phyloP scores from a whole-genome alignment of 2,797 vertebrate species.

The Brachymystax lenok region DNA sequence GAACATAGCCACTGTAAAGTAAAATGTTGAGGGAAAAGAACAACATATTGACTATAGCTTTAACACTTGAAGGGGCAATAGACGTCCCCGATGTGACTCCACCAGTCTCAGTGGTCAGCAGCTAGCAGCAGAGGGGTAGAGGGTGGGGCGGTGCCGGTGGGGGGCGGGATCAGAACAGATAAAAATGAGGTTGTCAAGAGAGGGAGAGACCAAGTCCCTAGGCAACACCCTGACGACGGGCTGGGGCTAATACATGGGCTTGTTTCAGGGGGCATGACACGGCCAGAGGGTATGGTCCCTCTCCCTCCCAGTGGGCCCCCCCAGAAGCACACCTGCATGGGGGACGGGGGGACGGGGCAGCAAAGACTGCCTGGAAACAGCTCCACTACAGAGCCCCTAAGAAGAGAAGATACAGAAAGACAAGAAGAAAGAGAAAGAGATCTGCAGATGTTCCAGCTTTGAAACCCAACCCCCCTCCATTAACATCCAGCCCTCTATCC shows the following conservation, averaged over 20 bases:
- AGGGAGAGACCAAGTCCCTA: not conserved
- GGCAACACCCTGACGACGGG: not conserved
- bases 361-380: slow-evolving; percentile 1
- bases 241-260: slow-evolving; percentile 15
- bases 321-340: slow-evolving; percentile 47
- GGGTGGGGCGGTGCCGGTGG: not conserved
- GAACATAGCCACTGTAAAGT: not conserved
- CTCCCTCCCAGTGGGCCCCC: slow-evolving; percentile 14
- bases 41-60: not conserved
- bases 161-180: not conserved
- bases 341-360: not conserved
- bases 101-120: slow-evolving; percentile 1
- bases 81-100: not conserved
- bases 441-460: slow-evolving; percentile 44
- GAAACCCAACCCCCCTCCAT: slow-evolving; percentile 39
- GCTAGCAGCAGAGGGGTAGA: not conserved
- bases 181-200: not conserved
- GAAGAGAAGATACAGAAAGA: slow-evolving; percentile 9
- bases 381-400: not conserved
- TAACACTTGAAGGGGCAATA: not conserved
- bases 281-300: slow-evolving; percentile 29
- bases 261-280: slow-evolving; percentile 45
- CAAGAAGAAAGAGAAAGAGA: slow-evolving; percentile 10
- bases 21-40: not conserved
- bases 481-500: slow-evolving; percentile 32